Evolutionary conservation across 2,888 invertebrate genomes (phyloP), one percentile per base, ranked within the genome.

Genomic region (Andrena chrysosceles): DNA sequence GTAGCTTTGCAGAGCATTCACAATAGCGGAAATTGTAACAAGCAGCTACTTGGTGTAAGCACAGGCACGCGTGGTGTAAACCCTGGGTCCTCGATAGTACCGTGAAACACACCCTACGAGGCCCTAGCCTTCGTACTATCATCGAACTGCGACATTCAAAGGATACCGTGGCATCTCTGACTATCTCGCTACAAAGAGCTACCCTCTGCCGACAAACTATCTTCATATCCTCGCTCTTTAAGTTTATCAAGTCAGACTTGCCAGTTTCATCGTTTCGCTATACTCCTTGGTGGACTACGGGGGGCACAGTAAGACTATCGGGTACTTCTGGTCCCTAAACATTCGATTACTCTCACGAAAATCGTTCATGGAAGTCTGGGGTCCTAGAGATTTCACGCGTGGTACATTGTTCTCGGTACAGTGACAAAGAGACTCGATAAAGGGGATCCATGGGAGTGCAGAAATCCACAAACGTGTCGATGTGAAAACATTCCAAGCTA

Each of bases 1-100:
- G 88, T 91, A 91, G 89, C 93, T 93, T 91, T 86, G 88, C 89
- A 90, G 81, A 89, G 87, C 88, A 90, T 90, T 89, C 86, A 86
- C 86, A 91, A 86, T 89, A 90, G 89, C 87, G 86, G 87, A 89
- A 90, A 89, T 91, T 90, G 85, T 90, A 90, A 88, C 89, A 89
- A 90, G 89, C 88, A 85, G 78, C 88, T 88, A 90, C 88, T 81
- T 59, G 84, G 84, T 85, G 71, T 81, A 91, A 91, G 87, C 87
- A 83, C 86, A 90, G 83, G 89, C 91, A 85, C 72, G 68, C 56
- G 71, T 81, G 29, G 48, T 68, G 54, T 71, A 72, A 49, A 60
- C 23, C 71, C 69, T 68, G 48, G 68, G 16, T 48, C 49, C 69
- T 72, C 63, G 71, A 48, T 26, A 7, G 5, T 56, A 33, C 20